Evolutionary conservation across 2,797 vertebrate species (phyloP), one percentile per base, ranked within the genome.

Genomic region (Argentina silus): DNA sequence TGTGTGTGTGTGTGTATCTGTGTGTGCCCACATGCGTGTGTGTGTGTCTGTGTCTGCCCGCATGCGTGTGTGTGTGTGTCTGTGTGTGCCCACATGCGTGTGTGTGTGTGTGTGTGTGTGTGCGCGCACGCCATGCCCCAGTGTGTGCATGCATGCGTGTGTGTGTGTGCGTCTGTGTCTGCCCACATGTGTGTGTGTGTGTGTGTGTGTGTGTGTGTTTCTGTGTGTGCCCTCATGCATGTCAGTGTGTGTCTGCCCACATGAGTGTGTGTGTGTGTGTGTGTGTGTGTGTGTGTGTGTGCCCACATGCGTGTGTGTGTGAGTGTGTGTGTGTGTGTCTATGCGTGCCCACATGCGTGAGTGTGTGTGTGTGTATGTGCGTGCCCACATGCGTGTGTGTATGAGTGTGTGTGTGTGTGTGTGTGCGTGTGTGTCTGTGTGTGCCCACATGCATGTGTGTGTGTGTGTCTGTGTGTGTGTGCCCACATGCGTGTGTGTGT

Each of bases 21-120:
- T 36, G 4, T 4, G 2, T 4, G 2, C 4, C 2, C 4, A 4
- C 27, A 4, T 61, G 59, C 4, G 27, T 36, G 27, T 36, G 71
- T 72, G 74, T 69, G 66, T 64, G 72, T 71, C 14, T 63, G 7
- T 43, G 3, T 44, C 36, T 63, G 15, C 1, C n/a, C n/a, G 61
- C n/a, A 6, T n/a, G 61, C 12, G 15, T 42, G 2, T 12, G 48
- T 70, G 75, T 62, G 60, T 42, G 55, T 4, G 6, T 23, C 42
- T 6, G 12, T 70, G 56, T 15, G 11, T 17, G 14, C n/a, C n/a
- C n/a, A n/a, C n/a, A n/a, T 15, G 19, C 50, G 57, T 3, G 5
- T 62, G 57, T 8, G 6, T 70, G 21, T 51, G n/a, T 14, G 45
- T n/a, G 3, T 8, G 11, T 19, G 1, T 45, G 62, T 50, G 6